These are phyloP conservation scores for Eupithecia exiguata DNA, from an alignment of 2,888 invertebrate species.

Conservation along the genomic window DNA sequence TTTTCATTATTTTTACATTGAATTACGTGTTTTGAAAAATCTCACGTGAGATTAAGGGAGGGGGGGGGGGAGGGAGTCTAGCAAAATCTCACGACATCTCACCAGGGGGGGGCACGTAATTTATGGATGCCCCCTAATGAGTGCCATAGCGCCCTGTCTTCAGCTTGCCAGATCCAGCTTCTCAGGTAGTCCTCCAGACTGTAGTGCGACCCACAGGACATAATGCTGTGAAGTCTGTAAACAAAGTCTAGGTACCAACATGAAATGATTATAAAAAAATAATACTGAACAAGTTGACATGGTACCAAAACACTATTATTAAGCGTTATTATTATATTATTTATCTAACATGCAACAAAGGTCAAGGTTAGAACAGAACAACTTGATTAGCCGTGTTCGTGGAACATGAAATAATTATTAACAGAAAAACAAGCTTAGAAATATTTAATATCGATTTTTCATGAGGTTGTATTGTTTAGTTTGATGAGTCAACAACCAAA, in stretches of 20 bases:
- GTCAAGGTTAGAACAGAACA: background rate
- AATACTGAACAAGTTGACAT: background rate
- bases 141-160: background rate
- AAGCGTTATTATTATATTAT: no score
- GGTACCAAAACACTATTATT: background rate
- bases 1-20: no score
- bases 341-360: background rate
- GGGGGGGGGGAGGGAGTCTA: no score
- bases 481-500: background rate
- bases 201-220: no score
- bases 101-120: no score
- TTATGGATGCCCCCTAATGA: no score
- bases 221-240: no score
- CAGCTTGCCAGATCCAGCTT: background rate
- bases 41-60: no score
- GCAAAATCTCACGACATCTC: no score
- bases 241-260: background rate
- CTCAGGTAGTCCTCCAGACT: background rate
- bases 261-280: background rate
- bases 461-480: fast-evolving
- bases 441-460: background rate
- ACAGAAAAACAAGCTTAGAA: background rate
- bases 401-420: background rate
- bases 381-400: background rate
- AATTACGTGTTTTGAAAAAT: no score